Evolutionary conservation across 2,113 vertebrate species (phyloP).

Genomic region (Chelonoidis abingdonii): DNA sequence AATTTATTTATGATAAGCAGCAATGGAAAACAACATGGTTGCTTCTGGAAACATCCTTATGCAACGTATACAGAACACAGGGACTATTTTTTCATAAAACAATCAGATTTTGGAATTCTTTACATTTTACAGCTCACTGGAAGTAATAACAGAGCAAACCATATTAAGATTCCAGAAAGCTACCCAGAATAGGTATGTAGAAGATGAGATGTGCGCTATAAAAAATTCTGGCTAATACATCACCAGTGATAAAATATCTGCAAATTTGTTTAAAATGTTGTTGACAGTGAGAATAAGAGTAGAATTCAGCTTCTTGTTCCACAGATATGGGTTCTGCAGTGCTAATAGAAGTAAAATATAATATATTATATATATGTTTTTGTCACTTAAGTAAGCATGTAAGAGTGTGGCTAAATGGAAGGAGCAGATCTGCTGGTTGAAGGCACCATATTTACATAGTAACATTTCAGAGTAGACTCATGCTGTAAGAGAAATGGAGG

Average conservation of each 20-base stretch:
- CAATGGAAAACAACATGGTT: background rate
- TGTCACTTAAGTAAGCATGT: background rate
- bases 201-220: background rate
- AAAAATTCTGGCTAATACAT: background rate
- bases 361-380: rapidly evolving
- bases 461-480: background rate
- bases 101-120: background rate
- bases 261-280: background rate
- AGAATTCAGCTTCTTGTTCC: background rate
- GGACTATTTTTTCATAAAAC: background rate
- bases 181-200: background rate
- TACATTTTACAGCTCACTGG: background rate
- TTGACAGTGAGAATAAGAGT: background rate
- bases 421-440: background rate
- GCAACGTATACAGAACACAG: background rate
- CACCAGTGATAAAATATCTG: background rate
- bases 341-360: background rate
- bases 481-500: background rate
- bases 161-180: background rate
- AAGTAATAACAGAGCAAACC: background rate
- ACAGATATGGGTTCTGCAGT: background rate
- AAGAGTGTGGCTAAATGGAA: background rate
- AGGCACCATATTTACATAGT: background rate
- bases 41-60: background rate
- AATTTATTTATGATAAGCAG: background rate